Evolutionary conservation across 1,140 invertebrate genomes (phyloP).

Genomic region (Rhagoletis zephyria): DNA sequence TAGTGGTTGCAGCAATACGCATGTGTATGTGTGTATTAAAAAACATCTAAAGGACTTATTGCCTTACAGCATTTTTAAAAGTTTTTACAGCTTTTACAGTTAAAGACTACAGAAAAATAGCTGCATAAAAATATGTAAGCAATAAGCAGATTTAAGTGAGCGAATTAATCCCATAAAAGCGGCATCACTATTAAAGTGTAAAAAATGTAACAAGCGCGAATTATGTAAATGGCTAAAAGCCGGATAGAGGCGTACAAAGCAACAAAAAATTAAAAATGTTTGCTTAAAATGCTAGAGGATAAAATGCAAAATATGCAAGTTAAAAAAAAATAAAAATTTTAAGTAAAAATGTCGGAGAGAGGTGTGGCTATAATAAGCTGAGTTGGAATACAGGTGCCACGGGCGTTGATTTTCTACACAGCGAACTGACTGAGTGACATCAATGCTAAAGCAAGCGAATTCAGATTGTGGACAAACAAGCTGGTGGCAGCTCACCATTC

Average conservation of each 20-base stretch:
- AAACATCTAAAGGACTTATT: no score
- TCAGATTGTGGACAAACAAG: not conserved
- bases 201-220: constrained; percentile 5
- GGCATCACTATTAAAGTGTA: not conserved
- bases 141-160: not conserved
- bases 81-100: no score
- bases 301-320: not conserved
- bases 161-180: constrained; percentile 12
- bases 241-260: not conserved
- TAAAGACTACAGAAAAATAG: no score
- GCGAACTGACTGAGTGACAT: constrained; percentile 19
- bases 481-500: no score
- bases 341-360: not conserved
- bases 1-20: no score
- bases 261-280: not conserved
- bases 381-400: no score
- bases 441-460: constrained; percentile 21
- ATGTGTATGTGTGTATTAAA: no score
- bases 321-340: not conserved
- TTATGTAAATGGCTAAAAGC: constrained; percentile 33
- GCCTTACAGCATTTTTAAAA: no score
- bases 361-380: no score
- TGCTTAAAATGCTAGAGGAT: not conserved
- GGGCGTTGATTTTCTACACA: no score
- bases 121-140: not conserved